Evolutionary conservation across 2,888 invertebrate species (phyloP).

Genomic region (Nycteola revayana): DNA sequence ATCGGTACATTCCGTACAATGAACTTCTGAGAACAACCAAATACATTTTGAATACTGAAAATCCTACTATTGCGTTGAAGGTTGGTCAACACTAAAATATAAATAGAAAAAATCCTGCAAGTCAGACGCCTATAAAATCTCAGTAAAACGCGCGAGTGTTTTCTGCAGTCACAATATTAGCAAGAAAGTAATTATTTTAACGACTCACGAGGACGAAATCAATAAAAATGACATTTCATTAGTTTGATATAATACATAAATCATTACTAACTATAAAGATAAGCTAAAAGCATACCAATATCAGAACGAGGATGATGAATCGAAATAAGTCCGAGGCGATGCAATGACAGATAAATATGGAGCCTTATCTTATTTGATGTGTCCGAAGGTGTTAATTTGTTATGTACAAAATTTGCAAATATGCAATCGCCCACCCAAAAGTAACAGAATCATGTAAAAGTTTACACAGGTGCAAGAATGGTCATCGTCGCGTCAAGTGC

Average conservation of each 20-base stretch:
- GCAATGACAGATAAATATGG: slow-evolving; percentile 44
- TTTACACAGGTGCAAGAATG: slow-evolving; percentile 66
- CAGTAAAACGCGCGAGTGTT: slow-evolving; percentile 18
- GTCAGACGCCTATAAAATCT: slow-evolving; percentile 27
- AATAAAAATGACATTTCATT: slow-evolving; percentile 45
- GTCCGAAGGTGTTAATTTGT: slow-evolving; percentile 66
- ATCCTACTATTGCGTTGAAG: slow-evolving; percentile 57
- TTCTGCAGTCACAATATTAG: slow-evolving; percentile 27
- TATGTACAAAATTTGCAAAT: slow-evolving; percentile 58
- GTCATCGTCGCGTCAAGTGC: slow-evolving; percentile 47
- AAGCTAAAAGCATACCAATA: slow-evolving; percentile 45
- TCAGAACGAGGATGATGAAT: slow-evolving; percentile 37
- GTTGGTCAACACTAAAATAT: slow-evolving; percentile 57
- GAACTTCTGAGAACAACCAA: slow-evolving; percentile 61
- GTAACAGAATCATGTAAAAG: slow-evolving; percentile 44
- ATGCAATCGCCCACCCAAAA: slow-evolving; percentile 66
- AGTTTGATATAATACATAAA: slow-evolving; percentile 37
- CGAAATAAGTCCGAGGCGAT: slow-evolving; percentile 29
- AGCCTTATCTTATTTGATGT: slow-evolving; percentile 53
- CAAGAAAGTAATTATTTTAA: slow-evolving; percentile 21
- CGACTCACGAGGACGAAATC: slow-evolving; percentile 30
- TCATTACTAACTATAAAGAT: slow-evolving; percentile 41
- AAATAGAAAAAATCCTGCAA: slow-evolving; percentile 39
- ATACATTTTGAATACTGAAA: slow-evolving; percentile 47
- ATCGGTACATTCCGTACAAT: slow-evolving; percentile 68